These are phyloP conservation scores for Coregonus clupeaformis DNA, from an alignment of 2,113 vertebrate genomes.

Conservation along the genomic window DNA sequence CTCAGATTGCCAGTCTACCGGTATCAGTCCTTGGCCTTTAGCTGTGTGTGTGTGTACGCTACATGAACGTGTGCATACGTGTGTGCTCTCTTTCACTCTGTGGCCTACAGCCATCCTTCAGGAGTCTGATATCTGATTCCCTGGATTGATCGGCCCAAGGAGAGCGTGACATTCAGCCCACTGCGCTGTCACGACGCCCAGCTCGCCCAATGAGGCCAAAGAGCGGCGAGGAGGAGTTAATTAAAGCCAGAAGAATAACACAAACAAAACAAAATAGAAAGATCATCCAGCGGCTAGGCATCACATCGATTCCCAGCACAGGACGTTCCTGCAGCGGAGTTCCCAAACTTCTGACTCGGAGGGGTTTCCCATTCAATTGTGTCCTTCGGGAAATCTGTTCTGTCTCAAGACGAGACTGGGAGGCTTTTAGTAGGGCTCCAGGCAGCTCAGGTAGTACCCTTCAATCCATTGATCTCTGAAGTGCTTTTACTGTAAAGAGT, in stretches of 20 bases:
- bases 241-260: constrained; percentile 42
- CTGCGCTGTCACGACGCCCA: constrained; percentile 28
- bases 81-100: constrained; percentile 27
- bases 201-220: constrained; percentile 39
- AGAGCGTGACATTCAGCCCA: constrained; percentile 71
- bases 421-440: constrained; percentile 62
- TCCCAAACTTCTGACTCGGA: constrained; percentile 17
- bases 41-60: constrained; percentile 28
- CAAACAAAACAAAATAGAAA: not conserved
- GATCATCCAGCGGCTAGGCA: constrained; percentile 16
- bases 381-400: constrained; percentile 47
- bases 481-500: constrained; percentile 41
- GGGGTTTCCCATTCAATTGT: constrained; percentile 27
- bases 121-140: constrained; percentile 73
- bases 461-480: constrained; percentile 53
- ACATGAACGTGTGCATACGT: constrained; percentile 4
- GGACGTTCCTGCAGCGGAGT: constrained; percentile 12
- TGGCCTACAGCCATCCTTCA: constrained; percentile 57
- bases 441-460: constrained; percentile 56
- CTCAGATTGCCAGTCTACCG: not conserved
- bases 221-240: constrained; percentile 47
- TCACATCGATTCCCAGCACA: constrained; percentile 37
- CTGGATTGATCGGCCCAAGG: constrained; percentile 71
- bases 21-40: constrained; percentile 36
- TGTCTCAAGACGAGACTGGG: constrained; percentile 41